Evolutionary conservation across 2,797 vertebrate genomes (phyloP).

Genomic region (Simalia tracyae): DNA sequence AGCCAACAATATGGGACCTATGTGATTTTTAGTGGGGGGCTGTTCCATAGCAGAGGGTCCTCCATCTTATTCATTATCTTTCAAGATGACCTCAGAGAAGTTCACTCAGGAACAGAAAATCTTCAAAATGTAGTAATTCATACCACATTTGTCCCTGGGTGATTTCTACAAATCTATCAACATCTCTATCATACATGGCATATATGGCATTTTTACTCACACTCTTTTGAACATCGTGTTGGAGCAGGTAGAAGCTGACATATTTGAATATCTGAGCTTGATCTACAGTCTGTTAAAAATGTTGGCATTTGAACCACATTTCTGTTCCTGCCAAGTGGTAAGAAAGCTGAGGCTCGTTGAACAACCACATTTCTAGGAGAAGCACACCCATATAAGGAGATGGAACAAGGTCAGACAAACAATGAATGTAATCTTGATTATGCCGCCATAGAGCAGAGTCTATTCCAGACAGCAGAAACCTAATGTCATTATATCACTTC

Average conservation of each 20-base stretch:
- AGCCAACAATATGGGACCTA: neutral
- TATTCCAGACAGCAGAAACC: slow-evolving; percentile 57
- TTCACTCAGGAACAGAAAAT: neutral
- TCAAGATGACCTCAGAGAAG: neutral
- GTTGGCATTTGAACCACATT: neutral
- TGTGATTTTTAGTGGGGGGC: neutral
- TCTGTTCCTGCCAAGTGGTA: neutral
- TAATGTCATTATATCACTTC: neutral
- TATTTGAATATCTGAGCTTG: neutral
- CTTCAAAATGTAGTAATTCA: neutral
- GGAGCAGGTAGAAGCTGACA: neutral
- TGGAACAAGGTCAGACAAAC: slow-evolving; percentile 65
- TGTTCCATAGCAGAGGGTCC: neutral
- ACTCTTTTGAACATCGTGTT: neutral
- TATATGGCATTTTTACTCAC: neutral
- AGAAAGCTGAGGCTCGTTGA: neutral
- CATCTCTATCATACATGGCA: neutral
- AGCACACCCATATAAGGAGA: slow-evolving; percentile 65
- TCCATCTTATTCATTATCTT: neutral
- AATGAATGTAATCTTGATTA: slow-evolving; percentile 66
- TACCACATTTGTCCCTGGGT: neutral
- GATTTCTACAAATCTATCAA: neutral
- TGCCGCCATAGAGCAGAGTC: slow-evolving; percentile 56
- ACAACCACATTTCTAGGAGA: neutral
- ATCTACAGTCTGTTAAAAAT: neutral